Evolutionary conservation across 2,113 vertebrate genomes (phyloP), one percentile per base, ranked within the genome.

Genomic region (Lepus timidus): DNA sequence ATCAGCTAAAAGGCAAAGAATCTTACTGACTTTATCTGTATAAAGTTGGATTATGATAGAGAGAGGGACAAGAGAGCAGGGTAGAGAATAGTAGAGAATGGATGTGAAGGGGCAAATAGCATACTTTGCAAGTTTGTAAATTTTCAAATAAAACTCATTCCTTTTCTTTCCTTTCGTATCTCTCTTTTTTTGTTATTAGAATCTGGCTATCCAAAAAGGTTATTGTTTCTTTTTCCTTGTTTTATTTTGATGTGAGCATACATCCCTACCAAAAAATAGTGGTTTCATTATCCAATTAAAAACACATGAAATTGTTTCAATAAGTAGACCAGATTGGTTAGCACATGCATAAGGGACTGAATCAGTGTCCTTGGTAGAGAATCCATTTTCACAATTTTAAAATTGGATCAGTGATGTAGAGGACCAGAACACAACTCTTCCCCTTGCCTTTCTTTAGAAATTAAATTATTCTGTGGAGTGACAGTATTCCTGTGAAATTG

Each of bases 251-350:
- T 67, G 19, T 39, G 4, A 91, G n/a, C n/a, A 78, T 20, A 76
- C 80, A 13, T 65, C n/a, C 62, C 3, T 74, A 70, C 20, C 62
- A 80, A 91, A 92, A 80, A 94, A 49, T 33, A 65, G 22, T 88
- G 65, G 20, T 84, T 93, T 96, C 31, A 89, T 95, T 79, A 84
- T 91, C 71, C 70, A 74, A 27, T 64, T 92, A 87, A 94, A 33
- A 4, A 52, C 49, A 89, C 64, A 65, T 58, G 71, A 94, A 85
- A 76, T 10, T 85, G 25, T 23, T 29, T 88, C 58, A 88, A 4
- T 79, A 88, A 61, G 29, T 11, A 61, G 27, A 84, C 31, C 29
- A 71, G 51, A 64, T 29, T 78, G 90, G 11, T 79, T 44, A 93
- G 19, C 31, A 90, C 31, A 84, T 64, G 9, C 39, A 31, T 78